Evolutionary conservation across 2,797 vertebrate species (phyloP), one percentile per base, ranked within the genome.

Genomic region (Sparus aurata): DNA sequence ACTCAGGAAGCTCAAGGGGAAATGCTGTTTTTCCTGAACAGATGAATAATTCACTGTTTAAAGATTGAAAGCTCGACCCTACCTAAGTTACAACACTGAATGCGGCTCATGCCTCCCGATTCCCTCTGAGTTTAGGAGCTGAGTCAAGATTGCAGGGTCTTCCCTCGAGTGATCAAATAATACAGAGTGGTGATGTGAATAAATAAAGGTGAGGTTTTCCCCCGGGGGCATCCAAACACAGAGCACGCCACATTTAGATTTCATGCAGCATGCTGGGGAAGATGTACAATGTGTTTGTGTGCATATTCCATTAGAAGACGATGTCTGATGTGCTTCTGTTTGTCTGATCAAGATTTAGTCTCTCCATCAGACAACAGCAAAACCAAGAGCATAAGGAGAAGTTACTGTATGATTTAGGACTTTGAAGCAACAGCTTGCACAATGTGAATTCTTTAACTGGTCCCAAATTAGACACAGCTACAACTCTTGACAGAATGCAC

Each of bases 11-110:
- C 78, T 87, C 82, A 77, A 67, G 77, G 75, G 76, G 60, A 78
- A 78, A 74, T 72, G 70, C 78, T 85, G 75, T 89, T 83, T 88
- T 88, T 90, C 69, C 75, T 53, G 61, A 81, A 61, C 34, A 71
- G 68, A 86, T 91, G 87, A 88, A 90, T 90, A 85, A 91, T 89
- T 87, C 75, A 82, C 57, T 63, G 59, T 73, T 78, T 62, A 82
- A 76, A 79, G 64, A 84, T 57, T 78, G 72, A 83, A 87, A 82
- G 73, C 46, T 46, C 68, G 9, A 85, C 57, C 69, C 55, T 25
- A 41, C 67, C 74, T 53, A 80, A 77, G 59, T 82, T 69, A 67
- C 59, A 66, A 77, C 61, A 54, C 66, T 53, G n/a, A 67, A 79
- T 68, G 47, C 67, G 72, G 43, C 69, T 82, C 53, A 30, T 77